These are phyloP conservation scores for Sebastes umbrosus DNA, from an alignment of 2,797 vertebrate genomes.

Conservation along the genomic window DNA sequence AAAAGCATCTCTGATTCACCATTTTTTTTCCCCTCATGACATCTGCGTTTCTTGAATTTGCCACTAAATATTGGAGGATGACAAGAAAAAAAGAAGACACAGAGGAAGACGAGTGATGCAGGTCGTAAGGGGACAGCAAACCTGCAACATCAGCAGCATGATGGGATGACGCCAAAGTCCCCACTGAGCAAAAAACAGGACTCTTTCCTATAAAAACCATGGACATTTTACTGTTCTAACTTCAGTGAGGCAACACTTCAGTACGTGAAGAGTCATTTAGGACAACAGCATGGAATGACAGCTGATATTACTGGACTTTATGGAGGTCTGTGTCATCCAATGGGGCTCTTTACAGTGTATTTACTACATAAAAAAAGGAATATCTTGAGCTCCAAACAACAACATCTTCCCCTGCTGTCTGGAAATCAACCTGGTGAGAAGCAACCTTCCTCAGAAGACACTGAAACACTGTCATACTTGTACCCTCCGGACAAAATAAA, in stretches of 20 bases:
- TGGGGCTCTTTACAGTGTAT: neutral
- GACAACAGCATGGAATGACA: neutral
- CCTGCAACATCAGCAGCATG: neutral
- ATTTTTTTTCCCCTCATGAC: accelerated
- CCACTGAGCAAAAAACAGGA: neutral
- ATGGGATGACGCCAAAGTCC: neutral
- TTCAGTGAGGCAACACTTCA: neutral
- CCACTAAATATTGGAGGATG: neutral
- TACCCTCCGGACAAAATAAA: neutral
- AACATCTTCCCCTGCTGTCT: neutral
- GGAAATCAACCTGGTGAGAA: neutral
- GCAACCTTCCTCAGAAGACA: neutral
- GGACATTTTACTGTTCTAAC: neutral
- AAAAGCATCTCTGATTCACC: neutral
- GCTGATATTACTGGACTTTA: neutral
- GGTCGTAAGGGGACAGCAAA: neutral
- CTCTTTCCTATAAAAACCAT: accelerated
- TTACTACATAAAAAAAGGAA: neutral
- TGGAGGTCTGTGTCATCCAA: neutral
- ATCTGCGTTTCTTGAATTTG: neutral
- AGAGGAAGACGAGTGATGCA: neutral
- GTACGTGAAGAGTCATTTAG: neutral
- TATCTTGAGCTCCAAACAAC: neutral
- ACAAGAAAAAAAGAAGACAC: neutral
- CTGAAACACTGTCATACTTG: neutral